A percentile compares a stretch with the other conserved stretches of the same genome.
Conservation (phyloP, 2,113 vertebrate species). For the Camelus dromedarius region DNA sequence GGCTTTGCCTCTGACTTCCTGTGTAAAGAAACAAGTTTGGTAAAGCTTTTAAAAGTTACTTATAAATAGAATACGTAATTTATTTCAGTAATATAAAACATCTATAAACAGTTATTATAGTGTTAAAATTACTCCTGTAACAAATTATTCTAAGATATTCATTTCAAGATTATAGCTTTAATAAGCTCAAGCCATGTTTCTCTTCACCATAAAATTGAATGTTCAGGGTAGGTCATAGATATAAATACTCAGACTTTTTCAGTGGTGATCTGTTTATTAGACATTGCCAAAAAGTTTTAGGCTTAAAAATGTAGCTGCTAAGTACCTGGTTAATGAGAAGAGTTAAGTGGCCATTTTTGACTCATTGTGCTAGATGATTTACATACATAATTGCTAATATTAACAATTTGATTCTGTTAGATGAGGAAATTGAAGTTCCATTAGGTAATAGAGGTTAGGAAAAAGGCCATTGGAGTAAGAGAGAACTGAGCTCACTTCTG, state of each 20-base stretch:
- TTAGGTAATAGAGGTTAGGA: neutral
- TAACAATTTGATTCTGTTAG: conserved; percentile 17
- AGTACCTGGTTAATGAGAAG: conserved; percentile 12
- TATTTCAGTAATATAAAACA: conserved; percentile 17
- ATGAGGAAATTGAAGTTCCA: conserved; percentile 19
- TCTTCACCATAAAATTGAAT: conserved; percentile 46
- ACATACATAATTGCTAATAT: neutral
- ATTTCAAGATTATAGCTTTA: conserved; percentile 25
- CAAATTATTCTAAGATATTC: neutral
- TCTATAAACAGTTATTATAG: neutral
- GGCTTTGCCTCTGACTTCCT: neutral
- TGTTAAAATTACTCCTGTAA: conserved; percentile 13
- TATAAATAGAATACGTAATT: conserved; percentile 9
- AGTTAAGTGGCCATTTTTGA: conserved; percentile 24
- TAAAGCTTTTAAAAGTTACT: conserved; percentile 52
- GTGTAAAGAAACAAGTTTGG: neutral
- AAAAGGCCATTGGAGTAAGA: neutral
- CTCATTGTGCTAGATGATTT: neutral
- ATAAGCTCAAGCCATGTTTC: neutral
- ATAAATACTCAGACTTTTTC: neutral
- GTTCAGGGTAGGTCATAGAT: neutral
- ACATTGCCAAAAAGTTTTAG: neutral
- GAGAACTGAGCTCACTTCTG: neutral
- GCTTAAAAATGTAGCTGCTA: neutral
- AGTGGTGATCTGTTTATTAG: neutral